A percentile compares a stretch with the other conserved stretches of the same genome.
Conservation (phyloP, 2,888 invertebrate genomes). For the Parnassius orleans region DNA sequence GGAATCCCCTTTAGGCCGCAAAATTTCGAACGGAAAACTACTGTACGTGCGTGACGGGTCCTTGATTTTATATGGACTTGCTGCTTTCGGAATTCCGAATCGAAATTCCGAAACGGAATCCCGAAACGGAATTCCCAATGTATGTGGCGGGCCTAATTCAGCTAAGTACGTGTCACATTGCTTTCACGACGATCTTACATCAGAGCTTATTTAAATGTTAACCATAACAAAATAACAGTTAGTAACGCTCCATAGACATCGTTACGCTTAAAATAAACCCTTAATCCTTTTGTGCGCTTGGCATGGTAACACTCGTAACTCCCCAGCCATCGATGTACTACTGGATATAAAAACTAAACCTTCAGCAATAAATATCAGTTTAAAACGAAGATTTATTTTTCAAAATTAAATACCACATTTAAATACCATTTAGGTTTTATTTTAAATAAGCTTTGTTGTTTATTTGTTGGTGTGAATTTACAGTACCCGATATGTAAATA, state of each 20-base stretch:
- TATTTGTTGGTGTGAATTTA: too few relatives aligned
- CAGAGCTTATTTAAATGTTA: slow-evolving; percentile 67
- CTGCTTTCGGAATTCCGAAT: too few relatives aligned
- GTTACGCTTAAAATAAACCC: slow-evolving; percentile 49
- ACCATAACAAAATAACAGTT: slow-evolving; percentile 54
- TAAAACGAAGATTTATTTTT: not conserved
- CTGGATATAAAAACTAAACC: slow-evolving; percentile 2
- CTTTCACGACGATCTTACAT: slow-evolving; percentile 42
- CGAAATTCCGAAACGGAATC: too few relatives aligned
- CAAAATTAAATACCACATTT: not conserved
- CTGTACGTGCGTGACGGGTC: too few relatives aligned
- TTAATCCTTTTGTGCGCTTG: slow-evolving; percentile 41
- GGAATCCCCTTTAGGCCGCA: too few relatives aligned
- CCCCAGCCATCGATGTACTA: not conserved
- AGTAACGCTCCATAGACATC: slow-evolving; percentile 41
- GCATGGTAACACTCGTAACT: slow-evolving; percentile 11
- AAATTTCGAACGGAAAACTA: too few relatives aligned
- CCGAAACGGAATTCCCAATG: too few relatives aligned
- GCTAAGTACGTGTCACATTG: slow-evolving; percentile 31
- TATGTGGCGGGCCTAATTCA: not conserved
- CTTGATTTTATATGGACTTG: too few relatives aligned
- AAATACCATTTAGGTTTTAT: too few relatives aligned
- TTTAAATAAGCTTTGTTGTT: too few relatives aligned
- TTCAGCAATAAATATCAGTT: slow-evolving; percentile 1
- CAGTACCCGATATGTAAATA: too few relatives aligned